Percentiles rank a stretch among this genome's conserved stretches.
phyloP scores from a whole-genome alignment of 2,797 vertebrate genomes.

The Perodicticus potto region DNA sequence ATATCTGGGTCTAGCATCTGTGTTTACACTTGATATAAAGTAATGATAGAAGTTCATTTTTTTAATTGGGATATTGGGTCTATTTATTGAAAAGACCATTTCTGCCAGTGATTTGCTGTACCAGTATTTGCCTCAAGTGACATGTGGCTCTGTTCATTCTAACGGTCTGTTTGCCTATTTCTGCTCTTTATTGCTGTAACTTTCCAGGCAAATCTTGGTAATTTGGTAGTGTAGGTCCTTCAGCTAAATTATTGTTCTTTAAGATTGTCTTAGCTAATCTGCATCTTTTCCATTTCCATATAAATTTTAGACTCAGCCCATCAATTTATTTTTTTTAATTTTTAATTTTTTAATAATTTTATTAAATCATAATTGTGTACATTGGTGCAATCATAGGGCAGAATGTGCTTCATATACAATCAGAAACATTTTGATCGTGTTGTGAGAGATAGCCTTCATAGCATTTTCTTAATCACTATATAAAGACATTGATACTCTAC shows the following conservation, averaged over 20 bases:
- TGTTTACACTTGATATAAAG: not conserved
- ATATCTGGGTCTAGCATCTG: not conserved
- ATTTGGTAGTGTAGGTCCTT: not conserved
- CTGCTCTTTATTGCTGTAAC: not conserved
- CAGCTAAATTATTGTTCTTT: not conserved
- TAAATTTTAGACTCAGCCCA: constrained; percentile 16
- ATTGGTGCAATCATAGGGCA: no score
- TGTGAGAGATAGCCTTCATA: no score
- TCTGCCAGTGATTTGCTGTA: not conserved
- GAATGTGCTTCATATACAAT: no score
- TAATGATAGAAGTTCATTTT: constrained; percentile 25
- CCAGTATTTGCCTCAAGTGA: not conserved
- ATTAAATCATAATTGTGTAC: no score
- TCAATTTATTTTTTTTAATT: no score
- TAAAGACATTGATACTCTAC: no score
- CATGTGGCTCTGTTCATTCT: not conserved
- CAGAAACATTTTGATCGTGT: no score
- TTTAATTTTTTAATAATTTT: no score
- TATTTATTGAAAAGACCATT: not conserved
- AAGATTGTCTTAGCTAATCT: not conserved
- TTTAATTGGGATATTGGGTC: not conserved
- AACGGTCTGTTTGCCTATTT: not conserved
- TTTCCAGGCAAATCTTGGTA: not conserved
- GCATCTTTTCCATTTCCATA: not conserved
- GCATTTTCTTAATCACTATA: no score